phyloP scores from a whole-genome alignment of 2,113 vertebrate species.

The Chaetura pelagica region DNA sequence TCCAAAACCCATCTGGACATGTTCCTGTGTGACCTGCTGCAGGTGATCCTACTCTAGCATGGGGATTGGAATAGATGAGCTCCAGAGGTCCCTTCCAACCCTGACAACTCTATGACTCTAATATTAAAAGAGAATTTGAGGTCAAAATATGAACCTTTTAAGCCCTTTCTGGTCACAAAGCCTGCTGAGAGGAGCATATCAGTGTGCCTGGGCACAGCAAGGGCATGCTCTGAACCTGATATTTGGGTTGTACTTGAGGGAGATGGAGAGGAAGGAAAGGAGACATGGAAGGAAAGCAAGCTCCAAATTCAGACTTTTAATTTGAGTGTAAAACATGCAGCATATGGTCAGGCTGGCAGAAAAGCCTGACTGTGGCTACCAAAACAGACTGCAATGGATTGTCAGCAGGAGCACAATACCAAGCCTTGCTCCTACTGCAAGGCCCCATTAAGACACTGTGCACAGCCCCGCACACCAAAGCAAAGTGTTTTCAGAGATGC shows the following conservation, averaged over 20 bases:
- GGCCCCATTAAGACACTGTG: background rate
- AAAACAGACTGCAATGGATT: background rate
- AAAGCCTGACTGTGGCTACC: background rate
- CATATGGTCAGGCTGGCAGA: conserved; percentile 39
- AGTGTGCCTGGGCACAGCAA: background rate
- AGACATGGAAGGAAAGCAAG: background rate
- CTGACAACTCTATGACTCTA: background rate
- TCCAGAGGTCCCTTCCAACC: too few relatives aligned
- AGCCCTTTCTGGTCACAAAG: background rate
- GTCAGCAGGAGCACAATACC: background rate
- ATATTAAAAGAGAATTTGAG: background rate
- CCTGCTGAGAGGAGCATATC: background rate
- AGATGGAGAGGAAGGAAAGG: background rate
- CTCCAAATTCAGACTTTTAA: background rate
- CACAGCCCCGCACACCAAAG: background rate
- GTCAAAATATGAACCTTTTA: background rate
- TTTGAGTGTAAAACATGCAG: background rate
- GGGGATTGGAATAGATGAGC: too few relatives aligned
- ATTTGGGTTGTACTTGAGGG: background rate
- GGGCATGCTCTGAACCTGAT: background rate
- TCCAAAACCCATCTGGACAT: too few relatives aligned
- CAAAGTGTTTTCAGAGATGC: background rate
- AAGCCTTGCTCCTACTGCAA: background rate
- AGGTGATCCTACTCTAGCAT: too few relatives aligned
- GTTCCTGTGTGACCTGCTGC: too few relatives aligned